Evolutionary conservation across 1,140 invertebrate species (phyloP).

Genomic region (Halotydeus destructor): DNA sequence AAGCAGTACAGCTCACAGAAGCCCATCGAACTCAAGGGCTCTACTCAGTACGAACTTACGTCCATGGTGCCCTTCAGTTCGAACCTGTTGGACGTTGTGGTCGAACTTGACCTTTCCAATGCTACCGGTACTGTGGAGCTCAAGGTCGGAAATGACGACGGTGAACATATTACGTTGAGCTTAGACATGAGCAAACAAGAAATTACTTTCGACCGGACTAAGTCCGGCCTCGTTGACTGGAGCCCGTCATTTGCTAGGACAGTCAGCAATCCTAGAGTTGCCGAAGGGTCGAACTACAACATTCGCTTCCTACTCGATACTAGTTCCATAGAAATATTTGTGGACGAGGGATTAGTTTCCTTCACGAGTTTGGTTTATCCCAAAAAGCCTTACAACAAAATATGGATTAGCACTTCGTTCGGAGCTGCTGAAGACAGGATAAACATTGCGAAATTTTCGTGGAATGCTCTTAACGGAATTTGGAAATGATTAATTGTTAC

Average conservation of each 20-base stretch:
- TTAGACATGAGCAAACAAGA: not conserved
- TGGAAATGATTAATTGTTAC: no score
- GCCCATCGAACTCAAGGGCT: not conserved
- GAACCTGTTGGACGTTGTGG: not conserved
- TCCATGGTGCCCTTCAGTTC: not conserved
- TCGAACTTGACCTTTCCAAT: no score
- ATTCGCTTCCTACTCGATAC: not conserved
- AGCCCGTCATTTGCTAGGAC: not conserved
- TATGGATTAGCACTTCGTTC: no score
- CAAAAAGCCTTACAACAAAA: not conserved
- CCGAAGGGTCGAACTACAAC: not conserved
- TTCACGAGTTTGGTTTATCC: slow-evolving; percentile 1
- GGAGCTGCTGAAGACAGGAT: no score
- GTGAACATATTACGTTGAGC: not conserved
- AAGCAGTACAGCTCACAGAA: no score
- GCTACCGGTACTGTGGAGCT: no score
- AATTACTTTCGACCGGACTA: not conserved
- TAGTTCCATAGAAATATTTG: slow-evolving; percentile 1
- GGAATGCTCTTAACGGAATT: no score
- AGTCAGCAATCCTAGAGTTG: not conserved
- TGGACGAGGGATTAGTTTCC: not conserved
- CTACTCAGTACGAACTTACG: no score
- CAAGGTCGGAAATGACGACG: no score
- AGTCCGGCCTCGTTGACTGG: not conserved
- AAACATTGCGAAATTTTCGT: no score